Conservation (phyloP, 2,888 invertebrate species). For the Phania funesta region DNA sequence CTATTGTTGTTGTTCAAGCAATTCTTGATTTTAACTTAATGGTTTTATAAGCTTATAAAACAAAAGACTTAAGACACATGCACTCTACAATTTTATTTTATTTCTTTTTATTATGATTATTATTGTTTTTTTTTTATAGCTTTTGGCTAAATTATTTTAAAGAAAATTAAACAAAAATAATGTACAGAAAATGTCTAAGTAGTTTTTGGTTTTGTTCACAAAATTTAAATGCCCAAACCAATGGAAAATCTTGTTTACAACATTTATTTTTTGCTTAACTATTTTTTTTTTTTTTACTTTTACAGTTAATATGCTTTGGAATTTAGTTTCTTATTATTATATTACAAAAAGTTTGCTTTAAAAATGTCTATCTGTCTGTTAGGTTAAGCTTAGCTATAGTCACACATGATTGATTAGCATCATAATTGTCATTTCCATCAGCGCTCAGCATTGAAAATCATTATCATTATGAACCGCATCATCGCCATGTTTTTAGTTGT, state of each 20-base stretch:
- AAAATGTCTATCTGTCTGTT: slow-evolving; percentile 37
- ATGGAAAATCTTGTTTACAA: slow-evolving; percentile 22
- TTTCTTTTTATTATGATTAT: slow-evolving; percentile 8
- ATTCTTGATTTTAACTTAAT: slow-evolving; percentile 43
- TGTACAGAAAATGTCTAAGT: neutral
- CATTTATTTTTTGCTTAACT: neutral
- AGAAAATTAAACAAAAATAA: neutral
- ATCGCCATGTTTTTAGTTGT: slow-evolving; percentile 7
- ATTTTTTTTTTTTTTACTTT: slow-evolving; percentile 4
- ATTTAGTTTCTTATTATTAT: slow-evolving; percentile 14
- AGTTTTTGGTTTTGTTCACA: neutral
- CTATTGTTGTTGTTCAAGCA: neutral
- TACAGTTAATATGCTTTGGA: slow-evolving; percentile 58
- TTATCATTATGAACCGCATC: neutral
- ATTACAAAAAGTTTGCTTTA: slow-evolving; percentile 21
- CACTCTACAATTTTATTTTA: neutral
- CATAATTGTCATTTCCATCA: slow-evolving; percentile 29
- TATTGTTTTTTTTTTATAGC: slow-evolving; percentile 3
- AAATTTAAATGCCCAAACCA: neutral
- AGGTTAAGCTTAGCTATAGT: slow-evolving; percentile 27
- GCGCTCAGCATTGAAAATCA: neutral
- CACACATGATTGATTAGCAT: slow-evolving; percentile 63
- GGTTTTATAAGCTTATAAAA: slow-evolving; percentile 18
- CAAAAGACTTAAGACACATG: slow-evolving; percentile 60
- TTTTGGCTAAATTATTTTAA: slow-evolving; percentile 41